Evolutionary conservation across 2,797 vertebrate genomes (phyloP).

Genomic region (Onychomys arenicola): DNA sequence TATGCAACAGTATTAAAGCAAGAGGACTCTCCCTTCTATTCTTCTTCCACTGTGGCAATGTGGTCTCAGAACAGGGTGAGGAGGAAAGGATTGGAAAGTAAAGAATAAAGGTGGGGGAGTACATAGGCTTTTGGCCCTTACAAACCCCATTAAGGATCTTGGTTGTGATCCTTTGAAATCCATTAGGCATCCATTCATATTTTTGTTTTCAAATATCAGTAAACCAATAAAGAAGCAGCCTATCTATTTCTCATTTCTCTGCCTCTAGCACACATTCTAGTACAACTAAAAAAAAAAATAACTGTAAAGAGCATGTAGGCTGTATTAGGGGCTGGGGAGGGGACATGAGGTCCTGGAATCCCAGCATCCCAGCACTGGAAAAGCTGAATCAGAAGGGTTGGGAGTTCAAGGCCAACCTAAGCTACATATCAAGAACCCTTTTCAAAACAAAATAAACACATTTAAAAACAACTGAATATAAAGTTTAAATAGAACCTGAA

Average conservation of each 20-base stretch:
- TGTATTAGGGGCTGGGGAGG: no score
- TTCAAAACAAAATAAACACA: not conserved
- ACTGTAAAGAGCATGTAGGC: not conserved
- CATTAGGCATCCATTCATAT: not conserved
- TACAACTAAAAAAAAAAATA: not conserved
- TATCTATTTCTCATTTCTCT: not conserved
- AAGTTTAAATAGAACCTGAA: conserved; percentile 43
- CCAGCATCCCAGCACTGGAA: not conserved
- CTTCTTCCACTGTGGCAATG: not conserved
- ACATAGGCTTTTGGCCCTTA: not conserved
- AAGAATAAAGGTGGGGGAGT: not conserved
- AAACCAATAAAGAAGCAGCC: conserved; percentile 7
- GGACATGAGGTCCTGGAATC: no score
- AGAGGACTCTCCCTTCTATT: not conserved
- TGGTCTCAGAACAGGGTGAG: not conserved
- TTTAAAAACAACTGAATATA: not conserved
- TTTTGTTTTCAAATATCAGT: conserved; percentile 56
- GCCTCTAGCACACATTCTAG: conserved; percentile 25
- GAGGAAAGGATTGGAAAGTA: not conserved
- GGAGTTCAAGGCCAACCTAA: not conserved
- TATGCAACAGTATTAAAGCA: not conserved
- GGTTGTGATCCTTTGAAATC: not conserved
- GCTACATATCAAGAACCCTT: not conserved
- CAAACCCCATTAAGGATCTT: not conserved
- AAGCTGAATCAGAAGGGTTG: not conserved